Evolutionary conservation across 2,888 invertebrate genomes (phyloP).

Genomic region (Tortricodes alternella): DNA sequence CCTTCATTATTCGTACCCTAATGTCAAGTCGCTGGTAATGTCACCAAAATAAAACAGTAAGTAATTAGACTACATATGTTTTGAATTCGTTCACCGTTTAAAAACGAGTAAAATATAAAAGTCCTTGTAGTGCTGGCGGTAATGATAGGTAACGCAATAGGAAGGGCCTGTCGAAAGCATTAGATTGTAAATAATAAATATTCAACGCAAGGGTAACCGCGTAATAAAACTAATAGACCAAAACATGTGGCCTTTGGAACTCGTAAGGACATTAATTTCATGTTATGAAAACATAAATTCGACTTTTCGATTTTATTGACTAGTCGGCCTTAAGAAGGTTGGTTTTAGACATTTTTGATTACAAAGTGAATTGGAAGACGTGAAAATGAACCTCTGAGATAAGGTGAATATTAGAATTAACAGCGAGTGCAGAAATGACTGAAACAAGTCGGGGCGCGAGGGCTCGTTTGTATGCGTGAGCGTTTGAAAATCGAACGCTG

Average conservation of each 20-base stretch:
- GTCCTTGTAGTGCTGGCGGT: slow-evolving; percentile 42
- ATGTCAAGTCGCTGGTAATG: neutral
- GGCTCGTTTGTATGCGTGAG: slow-evolving; percentile 62
- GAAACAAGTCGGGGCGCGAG: slow-evolving; percentile 62
- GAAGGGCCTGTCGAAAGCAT: slow-evolving; percentile 62
- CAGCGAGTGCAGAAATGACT: slow-evolving; percentile 63
- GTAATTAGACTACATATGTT: neutral
- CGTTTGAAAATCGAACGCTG: slow-evolving; percentile 66
- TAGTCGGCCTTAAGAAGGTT: slow-evolving; percentile 72
- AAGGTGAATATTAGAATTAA: slow-evolving; percentile 57
- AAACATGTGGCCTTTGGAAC: slow-evolving; percentile 67
- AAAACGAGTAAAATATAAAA: slow-evolving; percentile 36
- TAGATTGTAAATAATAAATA: slow-evolving; percentile 55
- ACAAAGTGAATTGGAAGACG: slow-evolving; percentile 68
- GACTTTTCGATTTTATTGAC: slow-evolving; percentile 75
- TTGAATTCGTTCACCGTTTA: slow-evolving; percentile 7
- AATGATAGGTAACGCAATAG: slow-evolving; percentile 42
- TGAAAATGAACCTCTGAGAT: slow-evolving; percentile 34
- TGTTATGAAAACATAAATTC: slow-evolving; percentile 67
- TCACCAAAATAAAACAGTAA: slow-evolving; percentile 3
- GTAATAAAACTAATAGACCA: slow-evolving; percentile 73
- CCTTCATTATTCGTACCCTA: neutral
- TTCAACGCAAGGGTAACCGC: slow-evolving; percentile 72
- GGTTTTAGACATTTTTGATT: slow-evolving; percentile 48
- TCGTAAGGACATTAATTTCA: slow-evolving; percentile 60